These are phyloP conservation scores for Alligator sinensis DNA, from an alignment of 2,113 vertebrate genomes.

Conservation along the genomic window DNA sequence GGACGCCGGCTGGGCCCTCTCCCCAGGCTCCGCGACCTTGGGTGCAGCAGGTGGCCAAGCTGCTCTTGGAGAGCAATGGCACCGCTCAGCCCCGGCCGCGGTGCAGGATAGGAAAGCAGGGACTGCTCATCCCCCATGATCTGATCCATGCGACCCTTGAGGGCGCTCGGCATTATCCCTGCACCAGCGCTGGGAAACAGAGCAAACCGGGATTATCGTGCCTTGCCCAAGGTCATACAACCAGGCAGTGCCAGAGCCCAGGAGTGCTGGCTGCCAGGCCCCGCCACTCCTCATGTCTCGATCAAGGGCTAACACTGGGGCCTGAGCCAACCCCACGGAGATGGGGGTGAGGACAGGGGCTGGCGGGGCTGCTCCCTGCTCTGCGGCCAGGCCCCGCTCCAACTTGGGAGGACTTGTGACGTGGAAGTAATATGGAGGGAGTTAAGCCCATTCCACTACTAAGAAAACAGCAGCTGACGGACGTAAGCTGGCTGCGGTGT, in stretches of 20 bases:
- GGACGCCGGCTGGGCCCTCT: neutral
- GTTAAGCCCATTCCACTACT: too few species aligned
- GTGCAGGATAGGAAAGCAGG: neutral
- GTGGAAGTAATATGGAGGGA: too few species aligned
- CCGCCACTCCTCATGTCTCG: neutral
- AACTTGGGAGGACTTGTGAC: too few species aligned
- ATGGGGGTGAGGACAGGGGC: too few species aligned
- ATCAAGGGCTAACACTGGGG: accelerated
- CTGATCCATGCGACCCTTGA: accelerated
- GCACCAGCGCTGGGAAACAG: neutral
- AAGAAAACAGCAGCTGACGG: too few species aligned
- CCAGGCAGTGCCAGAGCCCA: neutral
- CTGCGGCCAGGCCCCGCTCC: too few species aligned
- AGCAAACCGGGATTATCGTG: neutral
- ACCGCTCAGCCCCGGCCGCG: neutral
- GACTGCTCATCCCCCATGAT: neutral
- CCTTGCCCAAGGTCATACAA: neutral
- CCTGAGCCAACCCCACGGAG: neutral
- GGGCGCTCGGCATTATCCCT: neutral
- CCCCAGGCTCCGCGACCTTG: neutral
- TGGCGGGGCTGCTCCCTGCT: too few species aligned
- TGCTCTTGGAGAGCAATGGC: neutral
- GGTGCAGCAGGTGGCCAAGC: neutral
- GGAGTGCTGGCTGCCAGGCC: neutral
- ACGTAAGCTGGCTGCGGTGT: too few species aligned